Evolutionary conservation across 2,888 invertebrate genomes (phyloP), one percentile per base, ranked within the genome.

Genomic region (Parasteatoda lunata): DNA sequence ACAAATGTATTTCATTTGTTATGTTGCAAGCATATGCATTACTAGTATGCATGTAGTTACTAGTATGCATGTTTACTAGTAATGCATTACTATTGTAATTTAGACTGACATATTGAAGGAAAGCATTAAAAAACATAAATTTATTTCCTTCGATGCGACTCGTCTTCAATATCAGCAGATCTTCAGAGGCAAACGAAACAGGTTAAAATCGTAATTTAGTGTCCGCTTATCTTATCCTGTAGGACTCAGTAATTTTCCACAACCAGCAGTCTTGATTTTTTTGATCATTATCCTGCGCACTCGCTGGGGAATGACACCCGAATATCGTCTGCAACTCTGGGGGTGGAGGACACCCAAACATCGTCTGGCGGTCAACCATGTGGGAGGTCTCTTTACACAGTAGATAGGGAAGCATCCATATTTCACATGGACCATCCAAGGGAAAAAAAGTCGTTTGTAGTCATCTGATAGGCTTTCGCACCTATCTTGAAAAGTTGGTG

Each of bases 391-490:
- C 49, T n/a, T 76, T 76, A 49, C 66, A 66, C 48, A 15, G 64
- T 8, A 30, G 49, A 48, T 65, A n/a, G 47, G 13, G 48, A 69
- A 47, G 15, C 15, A 49, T 54, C 65, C 65, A 76, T 76, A 76
- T 76, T 66, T 76, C 76, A 76, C 54, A 54, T 30, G 30, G 72
- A 72, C 15, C 3, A 15, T 52, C 49, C 15, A 8, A 30, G 30
- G 30, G 2, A 30, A 30, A 65, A 51, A 77, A 68, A 78, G 78
- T 84, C 78, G 77, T 84, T 84, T 84, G 78, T 45, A 48, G 78
- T 54, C 64, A 86, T 86, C 80, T 86, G 85, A 86, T 86, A 80
- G 71, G 59, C 70, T 71, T 86, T 86, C 85, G 80, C 85, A 86
- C 84, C 78, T 79, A 79, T 77, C 85, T 85, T 51, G 30, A 66